Conservation (phyloP, 2,888 invertebrate genomes). For the Coleophora deauratella region DNA sequence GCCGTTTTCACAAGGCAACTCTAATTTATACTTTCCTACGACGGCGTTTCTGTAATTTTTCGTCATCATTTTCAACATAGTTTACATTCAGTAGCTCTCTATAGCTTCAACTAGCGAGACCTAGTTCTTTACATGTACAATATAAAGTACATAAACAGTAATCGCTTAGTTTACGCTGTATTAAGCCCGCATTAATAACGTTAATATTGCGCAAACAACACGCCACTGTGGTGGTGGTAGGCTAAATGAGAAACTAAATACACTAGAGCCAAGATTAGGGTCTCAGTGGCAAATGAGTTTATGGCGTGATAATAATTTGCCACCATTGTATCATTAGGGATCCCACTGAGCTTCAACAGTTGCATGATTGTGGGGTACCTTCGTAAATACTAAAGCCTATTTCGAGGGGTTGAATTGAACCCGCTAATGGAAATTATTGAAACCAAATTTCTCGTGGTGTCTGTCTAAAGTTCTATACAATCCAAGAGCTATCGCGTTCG, state of each 20-base stretch:
- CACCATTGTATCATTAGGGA: constrained; percentile 41
- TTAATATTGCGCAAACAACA: constrained; percentile 32
- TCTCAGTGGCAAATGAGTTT: constrained; percentile 55
- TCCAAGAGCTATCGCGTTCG: too few species aligned
- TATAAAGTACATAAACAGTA: not conserved
- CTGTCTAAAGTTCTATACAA: too few species aligned
- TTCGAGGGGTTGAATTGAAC: too few species aligned
- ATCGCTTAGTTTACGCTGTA: not conserved
- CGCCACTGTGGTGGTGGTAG: constrained; percentile 22
- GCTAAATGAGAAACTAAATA: constrained; percentile 59
- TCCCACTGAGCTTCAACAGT: constrained; percentile 32
- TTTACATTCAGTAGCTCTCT: too few species aligned
- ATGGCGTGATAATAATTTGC: constrained; percentile 54
- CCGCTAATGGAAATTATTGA: too few species aligned
- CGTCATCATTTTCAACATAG: too few species aligned
- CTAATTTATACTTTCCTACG: too few species aligned
- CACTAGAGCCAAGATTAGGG: constrained; percentile 47
- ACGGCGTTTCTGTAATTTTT: too few species aligned
- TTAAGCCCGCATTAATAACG: constrained; percentile 32
- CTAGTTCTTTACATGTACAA: too few species aligned
- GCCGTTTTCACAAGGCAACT: too few species aligned
- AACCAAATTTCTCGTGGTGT: too few species aligned
- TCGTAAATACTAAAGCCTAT: constrained; percentile 2
- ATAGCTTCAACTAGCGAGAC: too few species aligned
- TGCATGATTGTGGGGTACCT: constrained; percentile 22